Conservation (phyloP, 2,113 vertebrate genomes). For the Kobus ellipsiprymnus region DNA sequence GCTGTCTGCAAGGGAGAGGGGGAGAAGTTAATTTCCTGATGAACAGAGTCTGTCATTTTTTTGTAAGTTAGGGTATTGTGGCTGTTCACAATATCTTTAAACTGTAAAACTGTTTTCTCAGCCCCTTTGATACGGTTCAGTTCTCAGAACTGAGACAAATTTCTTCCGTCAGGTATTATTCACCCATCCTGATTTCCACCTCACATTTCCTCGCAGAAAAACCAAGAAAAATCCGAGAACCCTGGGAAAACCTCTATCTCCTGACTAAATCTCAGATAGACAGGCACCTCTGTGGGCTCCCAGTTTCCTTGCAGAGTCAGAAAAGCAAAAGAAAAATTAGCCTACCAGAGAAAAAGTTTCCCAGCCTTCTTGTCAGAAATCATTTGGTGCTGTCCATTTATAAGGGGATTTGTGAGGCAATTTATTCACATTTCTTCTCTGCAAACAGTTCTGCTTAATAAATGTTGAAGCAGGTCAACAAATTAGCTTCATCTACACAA, state of each 20-base stretch:
- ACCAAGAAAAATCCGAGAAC: background rate
- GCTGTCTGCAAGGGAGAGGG: background rate
- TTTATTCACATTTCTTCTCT: background rate
- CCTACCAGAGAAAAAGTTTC: background rate
- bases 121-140: background rate
- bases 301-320: background rate
- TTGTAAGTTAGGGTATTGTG: background rate
- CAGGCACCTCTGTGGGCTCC: background rate
- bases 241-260: background rate
- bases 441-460: background rate
- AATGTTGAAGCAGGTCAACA: background rate
- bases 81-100: background rate
- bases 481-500: background rate
- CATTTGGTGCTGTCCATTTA: background rate
- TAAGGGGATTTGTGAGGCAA: background rate
- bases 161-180: background rate
- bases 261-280: background rate
- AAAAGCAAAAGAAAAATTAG: background rate
- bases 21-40: background rate
- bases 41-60: conserved; percentile 19
- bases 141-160: background rate
- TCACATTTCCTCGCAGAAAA: background rate
- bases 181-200: background rate
- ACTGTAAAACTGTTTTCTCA: background rate
- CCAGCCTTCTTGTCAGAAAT: conserved; percentile 10